phyloP scores from a whole-genome alignment of 2,113 vertebrate genomes.

The Platysternon megacephalum region DNA sequence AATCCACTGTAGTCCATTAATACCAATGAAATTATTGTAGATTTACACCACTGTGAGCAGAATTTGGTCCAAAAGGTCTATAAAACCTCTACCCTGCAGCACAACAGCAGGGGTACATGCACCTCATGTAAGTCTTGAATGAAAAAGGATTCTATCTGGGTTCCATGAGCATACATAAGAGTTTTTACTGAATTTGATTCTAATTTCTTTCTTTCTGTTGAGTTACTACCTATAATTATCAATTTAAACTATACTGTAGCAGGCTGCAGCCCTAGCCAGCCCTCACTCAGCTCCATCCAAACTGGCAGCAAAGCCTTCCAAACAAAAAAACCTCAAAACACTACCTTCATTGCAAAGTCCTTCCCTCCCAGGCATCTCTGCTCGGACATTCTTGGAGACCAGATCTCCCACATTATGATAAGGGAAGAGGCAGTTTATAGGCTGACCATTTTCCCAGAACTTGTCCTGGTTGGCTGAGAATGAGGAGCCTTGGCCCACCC shows the following conservation, averaged over 20 bases:
- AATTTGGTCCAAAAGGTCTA: conserved; percentile 33
- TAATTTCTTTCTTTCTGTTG: background rate
- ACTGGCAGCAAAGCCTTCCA: background rate
- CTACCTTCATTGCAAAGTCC: background rate
- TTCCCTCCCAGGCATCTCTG: background rate
- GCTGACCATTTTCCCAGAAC: background rate
- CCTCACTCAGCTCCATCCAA: background rate
- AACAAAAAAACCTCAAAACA: background rate
- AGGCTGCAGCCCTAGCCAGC: background rate
- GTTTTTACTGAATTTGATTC: background rate
- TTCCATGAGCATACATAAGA: background rate
- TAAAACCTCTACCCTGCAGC: conserved; percentile 20
- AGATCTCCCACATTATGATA: background rate
- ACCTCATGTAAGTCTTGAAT: background rate
- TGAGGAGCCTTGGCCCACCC: background rate
- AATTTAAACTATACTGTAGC: background rate
- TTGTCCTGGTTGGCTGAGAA: background rate
- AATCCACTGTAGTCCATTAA: conserved; percentile 1
- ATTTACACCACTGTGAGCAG: conserved; percentile 24
- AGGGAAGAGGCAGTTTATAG: background rate
- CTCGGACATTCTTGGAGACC: background rate
- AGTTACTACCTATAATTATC: background rate
- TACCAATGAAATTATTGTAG: conserved; percentile 25
- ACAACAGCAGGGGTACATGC: background rate
- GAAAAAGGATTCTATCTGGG: background rate